phyloP scores from a whole-genome alignment of 2,888 invertebrate genomes.

The Nymphalis urticae region DNA sequence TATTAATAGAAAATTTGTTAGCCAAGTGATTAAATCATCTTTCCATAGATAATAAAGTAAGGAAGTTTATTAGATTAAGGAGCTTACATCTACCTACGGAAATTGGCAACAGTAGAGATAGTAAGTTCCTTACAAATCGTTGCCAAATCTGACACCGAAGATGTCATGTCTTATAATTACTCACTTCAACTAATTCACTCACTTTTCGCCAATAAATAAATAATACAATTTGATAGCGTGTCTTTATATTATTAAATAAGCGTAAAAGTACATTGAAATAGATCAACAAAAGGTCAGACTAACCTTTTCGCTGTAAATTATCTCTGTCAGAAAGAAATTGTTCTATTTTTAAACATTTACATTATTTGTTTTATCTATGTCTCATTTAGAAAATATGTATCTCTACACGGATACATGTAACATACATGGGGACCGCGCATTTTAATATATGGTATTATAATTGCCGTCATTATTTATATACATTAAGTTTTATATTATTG shows the following conservation, averaged over 20 bases:
- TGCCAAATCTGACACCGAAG: conserved; percentile 8
- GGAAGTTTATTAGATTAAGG: conserved; percentile 4
- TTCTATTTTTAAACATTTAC: background rate
- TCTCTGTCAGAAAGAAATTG: background rate
- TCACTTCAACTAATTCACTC: too few species aligned
- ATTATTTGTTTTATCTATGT: background rate
- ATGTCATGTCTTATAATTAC: conserved; percentile 6
- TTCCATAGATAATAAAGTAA: background rate
- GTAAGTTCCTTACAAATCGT: conserved; percentile 3
- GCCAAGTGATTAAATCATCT: too few species aligned
- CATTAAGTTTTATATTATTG: too few species aligned
- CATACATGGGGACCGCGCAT: too few species aligned
- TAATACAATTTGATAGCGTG: background rate
- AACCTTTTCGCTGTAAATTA: background rate
- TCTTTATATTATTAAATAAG: background rate
- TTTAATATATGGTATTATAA: too few species aligned
- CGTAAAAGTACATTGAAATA: background rate
- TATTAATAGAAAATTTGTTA: too few species aligned
- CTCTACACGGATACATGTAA: too few species aligned
- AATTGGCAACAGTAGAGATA: conserved; percentile 3
- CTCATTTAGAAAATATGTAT: background rate
- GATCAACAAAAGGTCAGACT: background rate
- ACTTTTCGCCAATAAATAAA: background rate
- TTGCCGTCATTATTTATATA: too few species aligned
- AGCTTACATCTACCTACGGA: conserved; percentile 7